phyloP scores from a whole-genome alignment of 1,140 invertebrate species.

The Hyles euphorbiae region DNA sequence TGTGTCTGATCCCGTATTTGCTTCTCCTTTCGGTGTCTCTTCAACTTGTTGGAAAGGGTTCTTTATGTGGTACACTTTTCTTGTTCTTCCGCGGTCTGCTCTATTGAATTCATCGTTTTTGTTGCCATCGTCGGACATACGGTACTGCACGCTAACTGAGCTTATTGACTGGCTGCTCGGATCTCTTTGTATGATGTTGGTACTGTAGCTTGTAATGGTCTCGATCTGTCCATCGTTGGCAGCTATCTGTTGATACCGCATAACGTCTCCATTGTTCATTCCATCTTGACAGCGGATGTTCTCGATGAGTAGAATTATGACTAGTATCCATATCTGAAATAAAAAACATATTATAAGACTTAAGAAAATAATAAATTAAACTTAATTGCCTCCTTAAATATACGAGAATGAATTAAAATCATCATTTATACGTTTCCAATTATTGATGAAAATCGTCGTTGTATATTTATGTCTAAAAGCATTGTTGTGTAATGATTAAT shows the following conservation, averaged over 20 bases:
- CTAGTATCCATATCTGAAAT: constrained; percentile 72
- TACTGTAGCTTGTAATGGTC: constrained; percentile 45
- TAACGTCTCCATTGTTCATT: constrained; percentile 51
- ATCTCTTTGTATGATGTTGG: constrained; percentile 51
- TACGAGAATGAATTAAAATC: too few relatives aligned
- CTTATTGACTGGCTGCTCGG: constrained; percentile 45
- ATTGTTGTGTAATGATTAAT: too few relatives aligned
- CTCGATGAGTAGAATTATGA: constrained; percentile 45
- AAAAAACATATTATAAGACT: constrained; percentile 20
- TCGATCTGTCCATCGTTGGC: constrained; percentile 47
- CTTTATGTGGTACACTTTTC: constrained; percentile 64
- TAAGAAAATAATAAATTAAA: background rate
- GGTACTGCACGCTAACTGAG: constrained; percentile 50
- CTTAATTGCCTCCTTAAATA: too few relatives aligned
- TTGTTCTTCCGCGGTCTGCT: constrained; percentile 37
- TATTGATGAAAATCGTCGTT: too few relatives aligned
- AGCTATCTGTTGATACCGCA: constrained; percentile 48
- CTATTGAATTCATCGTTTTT: constrained; percentile 48
- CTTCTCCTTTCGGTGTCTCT: constrained; percentile 33
- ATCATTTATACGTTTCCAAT: too few relatives aligned
- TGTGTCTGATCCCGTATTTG: constrained; percentile 22
- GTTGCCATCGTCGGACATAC: constrained; percentile 46
- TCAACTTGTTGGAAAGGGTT: constrained; percentile 59
- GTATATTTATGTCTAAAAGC: too few relatives aligned
- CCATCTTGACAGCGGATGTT: constrained; percentile 57